A percentile compares a stretch with the other conserved stretches of the same genome.
Evolutionary conservation across 2,888 invertebrate genomes (phyloP).

Genomic region (Augiades crinisus): DNA sequence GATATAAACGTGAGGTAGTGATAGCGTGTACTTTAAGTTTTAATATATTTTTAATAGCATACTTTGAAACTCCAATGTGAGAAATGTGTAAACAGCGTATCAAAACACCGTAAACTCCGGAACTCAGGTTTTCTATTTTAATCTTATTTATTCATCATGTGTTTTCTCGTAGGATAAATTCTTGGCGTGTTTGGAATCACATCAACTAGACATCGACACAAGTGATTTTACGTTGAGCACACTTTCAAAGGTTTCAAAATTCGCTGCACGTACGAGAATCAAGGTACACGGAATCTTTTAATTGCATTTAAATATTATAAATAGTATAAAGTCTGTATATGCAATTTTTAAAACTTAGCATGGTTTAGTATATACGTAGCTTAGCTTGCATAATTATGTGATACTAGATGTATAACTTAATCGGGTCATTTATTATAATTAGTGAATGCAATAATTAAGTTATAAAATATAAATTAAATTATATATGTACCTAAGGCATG

Average conservation of each 20-base stretch:
- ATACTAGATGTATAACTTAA: constrained; percentile 44
- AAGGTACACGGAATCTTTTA: constrained; percentile 78
- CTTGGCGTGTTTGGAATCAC: constrained; percentile 88
- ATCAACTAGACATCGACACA: constrained; percentile 93
- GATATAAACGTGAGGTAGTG: no score
- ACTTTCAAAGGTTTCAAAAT: constrained; percentile 94
- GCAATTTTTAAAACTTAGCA: constrained; percentile 37
- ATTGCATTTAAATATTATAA: neutral
- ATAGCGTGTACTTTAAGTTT: no score
- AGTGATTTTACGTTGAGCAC: constrained; percentile 93
- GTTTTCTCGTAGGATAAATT: constrained; percentile 86
- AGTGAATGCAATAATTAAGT: constrained; percentile 18
- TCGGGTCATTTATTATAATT: constrained; percentile 30
- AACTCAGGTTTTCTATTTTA: no score
- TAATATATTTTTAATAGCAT: no score
- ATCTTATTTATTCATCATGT: neutral
- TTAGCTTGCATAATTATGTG: constrained; percentile 47
- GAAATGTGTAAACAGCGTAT: no score
- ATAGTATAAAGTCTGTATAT: constrained; percentile 12
- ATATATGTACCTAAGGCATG: constrained; percentile 68
- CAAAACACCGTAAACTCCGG: no score
- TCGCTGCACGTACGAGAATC: constrained; percentile 90
- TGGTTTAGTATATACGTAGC: constrained; percentile 48
- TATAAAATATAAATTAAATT: constrained; percentile 20
- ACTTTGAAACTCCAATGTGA: no score